These are phyloP conservation scores for Zaprionus gabonicus DNA, from an alignment of 1,140 invertebrate species.

Conservation along the genomic window DNA sequence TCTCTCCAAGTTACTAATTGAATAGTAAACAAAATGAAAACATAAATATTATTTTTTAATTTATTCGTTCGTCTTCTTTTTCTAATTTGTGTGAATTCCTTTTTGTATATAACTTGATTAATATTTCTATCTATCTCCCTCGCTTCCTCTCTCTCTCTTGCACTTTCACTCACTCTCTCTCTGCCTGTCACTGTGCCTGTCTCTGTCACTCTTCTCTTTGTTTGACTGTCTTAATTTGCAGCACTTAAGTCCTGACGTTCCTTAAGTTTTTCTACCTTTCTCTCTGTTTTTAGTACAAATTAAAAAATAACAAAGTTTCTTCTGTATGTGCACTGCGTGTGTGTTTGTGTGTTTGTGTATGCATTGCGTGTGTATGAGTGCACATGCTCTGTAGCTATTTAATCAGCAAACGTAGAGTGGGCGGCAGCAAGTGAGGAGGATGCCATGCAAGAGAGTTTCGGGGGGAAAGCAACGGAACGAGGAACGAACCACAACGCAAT, in stretches of 20 bases:
- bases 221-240: neutral
- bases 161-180: neutral
- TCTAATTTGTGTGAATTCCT: neutral
- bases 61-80: neutral
- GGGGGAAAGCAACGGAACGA: neutral
- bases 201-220: neutral
- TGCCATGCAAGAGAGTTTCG: neutral
- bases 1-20: no score
- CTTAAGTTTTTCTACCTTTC: neutral
- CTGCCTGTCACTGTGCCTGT: no score
- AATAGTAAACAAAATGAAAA: no score
- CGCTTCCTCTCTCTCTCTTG: neutral
- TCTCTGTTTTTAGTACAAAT: neutral
- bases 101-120: neutral
- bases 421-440: neutral
- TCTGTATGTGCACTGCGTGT: neutral
- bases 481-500: constrained; percentile 1
- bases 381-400: neutral
- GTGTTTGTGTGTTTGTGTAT: neutral
- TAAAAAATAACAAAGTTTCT: neutral
- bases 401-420: neutral
- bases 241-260: neutral
- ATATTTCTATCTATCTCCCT: neutral
- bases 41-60: neutral
- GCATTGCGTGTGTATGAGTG: neutral